Conservation (phyloP, 2,113 vertebrate species). For the Gymnarchus niloticus region DNA sequence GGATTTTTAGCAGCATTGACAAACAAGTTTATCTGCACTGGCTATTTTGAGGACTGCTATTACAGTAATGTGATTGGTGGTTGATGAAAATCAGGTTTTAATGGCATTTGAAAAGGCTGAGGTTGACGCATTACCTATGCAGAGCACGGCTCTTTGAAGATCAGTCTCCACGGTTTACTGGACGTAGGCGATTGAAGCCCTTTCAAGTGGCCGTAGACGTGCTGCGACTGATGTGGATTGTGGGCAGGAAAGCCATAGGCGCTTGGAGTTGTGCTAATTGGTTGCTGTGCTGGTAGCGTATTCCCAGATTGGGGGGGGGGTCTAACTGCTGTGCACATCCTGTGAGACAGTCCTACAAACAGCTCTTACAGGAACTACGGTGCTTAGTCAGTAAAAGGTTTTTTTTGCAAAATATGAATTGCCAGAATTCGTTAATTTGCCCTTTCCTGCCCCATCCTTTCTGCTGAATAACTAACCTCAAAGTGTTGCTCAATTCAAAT, state of each 20-base stretch:
- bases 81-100: background rate
- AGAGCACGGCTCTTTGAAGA: slow-evolving; percentile 31
- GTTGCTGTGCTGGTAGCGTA: slow-evolving; percentile 34
- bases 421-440: slow-evolving; percentile 22
- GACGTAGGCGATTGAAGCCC: slow-evolving; percentile 23
- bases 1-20: background rate
- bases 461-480: background rate
- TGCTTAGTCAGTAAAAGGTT: background rate
- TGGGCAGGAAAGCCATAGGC: slow-evolving; percentile 17
- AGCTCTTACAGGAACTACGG: slow-evolving; percentile 35
- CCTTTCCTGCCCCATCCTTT: background rate
- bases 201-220: slow-evolving; percentile 29
- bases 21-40: background rate
- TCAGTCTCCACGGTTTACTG: background rate
- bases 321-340: slow-evolving; percentile 32
- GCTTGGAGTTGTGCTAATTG: slow-evolving; percentile 38
- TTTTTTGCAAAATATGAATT: slow-evolving; percentile 16
- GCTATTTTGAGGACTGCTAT: background rate
- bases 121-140: background rate
- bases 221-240: slow-evolving; percentile 38
- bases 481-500: background rate
- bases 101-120: background rate
- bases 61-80: background rate
- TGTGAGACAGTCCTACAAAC: slow-evolving; percentile 35
- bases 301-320: slow-evolving; percentile 32